phyloP scores from a whole-genome alignment of 2,113 vertebrate genomes.

The Triplophysa tibetana region DNA sequence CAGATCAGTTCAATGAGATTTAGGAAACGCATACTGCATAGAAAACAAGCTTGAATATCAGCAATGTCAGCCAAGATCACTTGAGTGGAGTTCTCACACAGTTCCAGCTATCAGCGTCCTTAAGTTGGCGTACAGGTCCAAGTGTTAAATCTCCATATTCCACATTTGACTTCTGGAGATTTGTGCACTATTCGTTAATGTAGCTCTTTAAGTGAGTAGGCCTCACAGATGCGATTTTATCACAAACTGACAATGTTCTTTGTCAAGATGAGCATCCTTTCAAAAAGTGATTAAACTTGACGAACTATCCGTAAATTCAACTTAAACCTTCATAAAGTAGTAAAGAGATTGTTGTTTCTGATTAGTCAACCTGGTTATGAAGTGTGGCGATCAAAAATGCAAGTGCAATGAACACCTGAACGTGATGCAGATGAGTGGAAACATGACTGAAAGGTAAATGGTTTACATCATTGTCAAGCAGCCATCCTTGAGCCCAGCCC shows the following conservation, averaged over 20 bases:
- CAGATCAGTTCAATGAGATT: not conserved
- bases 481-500: constrained; percentile 13
- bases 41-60: not conserved
- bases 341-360: not conserved
- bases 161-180: not conserved
- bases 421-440: not conserved
- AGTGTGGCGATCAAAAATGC: not conserved
- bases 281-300: not conserved
- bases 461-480: not conserved
- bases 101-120: not conserved
- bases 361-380: not conserved
- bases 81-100: not conserved
- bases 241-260: not conserved
- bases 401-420: not conserved
- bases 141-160: not conserved
- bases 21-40: constrained; percentile 10
- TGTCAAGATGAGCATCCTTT: not conserved
- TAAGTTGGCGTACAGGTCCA: not conserved
- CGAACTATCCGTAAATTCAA: not conserved
- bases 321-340: not conserved
- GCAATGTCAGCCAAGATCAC: not conserved
- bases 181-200: not conserved
- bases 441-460: not conserved
- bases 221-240: not conserved
- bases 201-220: not conserved